Base-by-base conservation (phyloP, 2,113 vertebrate species). In the Ceuthmochares aereus region DNA sequence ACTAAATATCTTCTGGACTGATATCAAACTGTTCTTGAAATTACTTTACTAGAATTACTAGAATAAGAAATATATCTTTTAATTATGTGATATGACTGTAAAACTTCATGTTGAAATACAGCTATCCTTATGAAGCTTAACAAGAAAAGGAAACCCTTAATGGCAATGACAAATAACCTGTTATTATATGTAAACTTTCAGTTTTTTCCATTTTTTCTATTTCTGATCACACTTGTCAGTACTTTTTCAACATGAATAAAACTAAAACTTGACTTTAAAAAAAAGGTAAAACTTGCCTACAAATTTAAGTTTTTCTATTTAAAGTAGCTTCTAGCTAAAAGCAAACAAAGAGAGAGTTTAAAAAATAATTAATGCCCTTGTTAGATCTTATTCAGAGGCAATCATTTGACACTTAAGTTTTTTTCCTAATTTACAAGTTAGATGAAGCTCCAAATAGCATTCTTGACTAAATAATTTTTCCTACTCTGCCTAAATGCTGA, bases 21-120 rank as follows among this genome's bases (percentile, higher is more conserved):
- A 84, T 92, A 40, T 93, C 75, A 96, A 76, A 87, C 87, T 97
- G 84, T 89, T 95, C 56, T 96, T 95, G 79, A 87, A 88, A 83
- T 42, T 93, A 47, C 18, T 91, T 30, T 42, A 40, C 7, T 82
- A 42, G 42, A 62, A n/a, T 90, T 90, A 49, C 58, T 73, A 54
- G 74, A 93, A 54, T 96, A 90, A 91, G 58, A 66, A 69, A 66
- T 84, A 66, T 27, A 76, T 91, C 67, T 54, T 96, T 79, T 95
- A 95, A 94, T 94, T 95, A 79, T 90, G 52, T 51, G 54, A 47
- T 96, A 47, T 95, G 87, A 92, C 70, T 97, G 43, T 92, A 77
- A 95, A 95, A 69, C 40, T 88, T 96, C n/a, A 49, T 78, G 25
- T 73, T 77, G 75, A 84, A 56, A 40, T 78, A 75, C 95, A 94